phyloP scores from a whole-genome alignment of 2,113 vertebrate genomes.

The Parotia lawesii region DNA sequence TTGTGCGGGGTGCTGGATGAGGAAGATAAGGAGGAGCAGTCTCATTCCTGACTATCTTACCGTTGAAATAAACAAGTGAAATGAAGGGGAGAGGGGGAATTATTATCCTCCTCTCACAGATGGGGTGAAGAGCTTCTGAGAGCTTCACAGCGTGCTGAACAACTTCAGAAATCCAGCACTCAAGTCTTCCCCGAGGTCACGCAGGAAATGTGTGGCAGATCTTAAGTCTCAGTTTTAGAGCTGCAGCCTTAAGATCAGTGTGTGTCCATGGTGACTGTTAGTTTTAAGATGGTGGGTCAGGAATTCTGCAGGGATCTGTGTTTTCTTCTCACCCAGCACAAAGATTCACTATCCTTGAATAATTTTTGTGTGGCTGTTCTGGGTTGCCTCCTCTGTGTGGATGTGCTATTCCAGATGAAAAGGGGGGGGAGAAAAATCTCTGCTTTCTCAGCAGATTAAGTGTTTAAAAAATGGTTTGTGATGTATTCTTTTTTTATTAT shows the following conservation, averaged over 20 bases:
- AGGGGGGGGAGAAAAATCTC: neutral
- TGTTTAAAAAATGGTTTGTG: neutral
- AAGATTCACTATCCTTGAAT: neutral
- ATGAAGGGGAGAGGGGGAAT: conserved; percentile 2
- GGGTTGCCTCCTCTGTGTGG: neutral
- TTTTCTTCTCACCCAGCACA: neutral
- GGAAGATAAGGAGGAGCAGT: conserved; percentile 29
- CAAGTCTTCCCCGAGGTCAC: neutral
- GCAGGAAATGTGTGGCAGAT: neutral
- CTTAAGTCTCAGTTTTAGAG: neutral
- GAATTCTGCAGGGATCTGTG: neutral
- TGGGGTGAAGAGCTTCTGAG: neutral
- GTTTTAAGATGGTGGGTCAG: neutral
- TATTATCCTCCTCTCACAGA: conserved; percentile 5
- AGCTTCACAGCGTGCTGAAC: neutral
- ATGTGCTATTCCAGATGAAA: neutral
- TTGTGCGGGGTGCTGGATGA: neutral
- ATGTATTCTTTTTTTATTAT: neutral
- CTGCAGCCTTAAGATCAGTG: neutral
- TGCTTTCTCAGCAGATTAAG: neutral
- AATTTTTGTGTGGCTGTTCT: neutral
- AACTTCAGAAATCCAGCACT: neutral
- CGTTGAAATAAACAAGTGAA: conserved; percentile 30
- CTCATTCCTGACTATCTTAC: neutral
- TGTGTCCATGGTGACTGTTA: neutral